A percentile compares a stretch with the other conserved stretches of the same genome.
Conservation (phyloP, 1,140 invertebrate genomes). For the Cepaea nemoralis region DNA sequence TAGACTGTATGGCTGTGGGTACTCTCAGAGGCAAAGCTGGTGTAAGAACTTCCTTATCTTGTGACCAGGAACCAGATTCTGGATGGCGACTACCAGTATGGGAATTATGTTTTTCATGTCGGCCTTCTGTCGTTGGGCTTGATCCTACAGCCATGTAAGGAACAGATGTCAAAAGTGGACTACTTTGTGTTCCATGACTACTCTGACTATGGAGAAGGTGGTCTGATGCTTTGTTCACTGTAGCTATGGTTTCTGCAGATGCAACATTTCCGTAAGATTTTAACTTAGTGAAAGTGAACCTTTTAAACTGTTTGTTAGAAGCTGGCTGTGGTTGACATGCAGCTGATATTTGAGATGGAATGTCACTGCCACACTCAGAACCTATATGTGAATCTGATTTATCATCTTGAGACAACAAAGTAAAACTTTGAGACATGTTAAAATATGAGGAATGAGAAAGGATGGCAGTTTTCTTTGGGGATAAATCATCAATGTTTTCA, state of each 20-base stretch:
- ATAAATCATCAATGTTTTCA: background rate
- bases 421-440: background rate
- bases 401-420: background rate
- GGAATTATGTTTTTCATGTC: background rate
- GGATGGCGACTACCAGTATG: background rate
- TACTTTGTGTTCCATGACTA: background rate
- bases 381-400: background rate
- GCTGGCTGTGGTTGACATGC: background rate
- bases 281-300: constrained; percentile 15
- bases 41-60: background rate
- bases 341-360: background rate
- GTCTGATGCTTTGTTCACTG: background rate
- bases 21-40: background rate
- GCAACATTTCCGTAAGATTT: background rate
- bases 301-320: background rate
- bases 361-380: background rate
- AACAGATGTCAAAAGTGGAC: background rate
- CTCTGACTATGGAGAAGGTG: background rate
- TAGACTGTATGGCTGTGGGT: background rate
- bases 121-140: background rate
- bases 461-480: background rate
- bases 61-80: background rate
- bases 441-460: background rate
- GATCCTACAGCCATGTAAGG: constrained; percentile 4
- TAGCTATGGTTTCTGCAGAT: background rate